Percentiles rank a stretch among this genome's conserved stretches.
phyloP scores from a whole-genome alignment of 2,888 invertebrate genomes.

The Timema cristinae region DNA sequence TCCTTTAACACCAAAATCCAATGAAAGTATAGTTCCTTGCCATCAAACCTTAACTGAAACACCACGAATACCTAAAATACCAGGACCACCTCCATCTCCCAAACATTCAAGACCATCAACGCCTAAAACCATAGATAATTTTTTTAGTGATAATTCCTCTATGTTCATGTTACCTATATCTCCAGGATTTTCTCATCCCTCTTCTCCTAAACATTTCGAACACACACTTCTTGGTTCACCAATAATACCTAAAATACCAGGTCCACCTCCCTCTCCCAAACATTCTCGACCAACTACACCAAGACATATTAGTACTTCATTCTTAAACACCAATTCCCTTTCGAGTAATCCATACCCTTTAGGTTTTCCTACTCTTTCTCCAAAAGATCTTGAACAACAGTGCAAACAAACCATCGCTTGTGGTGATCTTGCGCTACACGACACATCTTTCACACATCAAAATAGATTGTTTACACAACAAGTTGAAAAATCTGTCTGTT shows the following conservation, averaged over 20 bases:
- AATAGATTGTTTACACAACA: conserved; percentile 4
- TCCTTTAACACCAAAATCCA: neutral
- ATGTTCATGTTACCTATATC: conserved; percentile 17
- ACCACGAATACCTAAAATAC: conserved; percentile 23
- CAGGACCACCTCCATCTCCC: conserved; percentile 25
- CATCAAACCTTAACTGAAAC: neutral
- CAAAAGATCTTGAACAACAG: conserved; percentile 9
- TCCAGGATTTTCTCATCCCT: conserved; percentile 21
- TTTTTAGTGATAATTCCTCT: conserved; percentile 12
- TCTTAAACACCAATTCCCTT: neutral
- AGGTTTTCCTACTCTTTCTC: conserved; percentile 16
- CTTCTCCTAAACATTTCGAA: conserved; percentile 22
- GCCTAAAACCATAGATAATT: conserved; percentile 8
- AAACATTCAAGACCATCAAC: conserved; percentile 24
- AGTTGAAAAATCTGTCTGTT: neutral
- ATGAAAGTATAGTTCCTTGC: too few relatives aligned
- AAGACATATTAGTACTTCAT: neutral
- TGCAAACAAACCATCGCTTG: neutral
- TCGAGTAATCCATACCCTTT: neutral
- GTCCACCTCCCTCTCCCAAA: conserved; percentile 29
- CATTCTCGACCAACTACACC: conserved; percentile 21
- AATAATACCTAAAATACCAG: conserved; percentile 30
- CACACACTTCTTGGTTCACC: conserved; percentile 19
- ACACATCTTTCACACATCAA: neutral
- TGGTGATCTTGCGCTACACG: neutral